Conservation (phyloP, 1,140 invertebrate genomes). For the Eupristina koningsbergeri region DNA sequence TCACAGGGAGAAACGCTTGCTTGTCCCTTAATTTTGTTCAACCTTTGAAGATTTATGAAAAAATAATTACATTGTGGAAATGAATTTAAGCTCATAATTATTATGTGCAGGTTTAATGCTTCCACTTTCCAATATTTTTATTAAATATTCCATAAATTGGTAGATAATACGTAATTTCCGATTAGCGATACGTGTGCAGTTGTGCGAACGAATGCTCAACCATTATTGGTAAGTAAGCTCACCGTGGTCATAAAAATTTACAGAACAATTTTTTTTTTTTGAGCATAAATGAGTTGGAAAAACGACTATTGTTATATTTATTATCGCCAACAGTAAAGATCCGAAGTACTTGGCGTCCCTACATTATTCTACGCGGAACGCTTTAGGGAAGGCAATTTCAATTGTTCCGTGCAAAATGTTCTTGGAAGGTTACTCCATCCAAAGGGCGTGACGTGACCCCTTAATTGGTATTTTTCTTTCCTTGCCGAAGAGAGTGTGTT, state of each 20-base stretch:
- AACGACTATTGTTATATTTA: conserved; percentile 1
- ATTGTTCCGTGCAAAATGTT: neutral
- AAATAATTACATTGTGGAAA: no score
- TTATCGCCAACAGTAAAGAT: neutral
- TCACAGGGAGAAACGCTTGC: no score
- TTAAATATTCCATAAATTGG: no score
- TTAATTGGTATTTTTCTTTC: neutral
- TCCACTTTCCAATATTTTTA: no score
- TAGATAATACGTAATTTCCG: no score
- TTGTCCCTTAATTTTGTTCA: no score
- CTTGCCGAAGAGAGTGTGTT: neutral
- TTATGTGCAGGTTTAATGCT: no score
- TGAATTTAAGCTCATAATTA: no score
- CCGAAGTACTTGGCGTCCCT: neutral
- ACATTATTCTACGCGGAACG: neutral
- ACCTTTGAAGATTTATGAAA: no score
- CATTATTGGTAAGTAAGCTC: neutral
- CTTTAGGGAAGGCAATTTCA: neutral
- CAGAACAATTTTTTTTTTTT: neutral
- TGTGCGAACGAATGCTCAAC: neutral
- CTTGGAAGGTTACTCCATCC: neutral
- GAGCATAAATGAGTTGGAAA: neutral
- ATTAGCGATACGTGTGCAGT: neutral
- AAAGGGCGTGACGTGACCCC: neutral
- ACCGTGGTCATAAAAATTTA: neutral